phyloP scores from a whole-genome alignment of 2,113 vertebrate genomes.

The cat (Felis catus) region DNA sequence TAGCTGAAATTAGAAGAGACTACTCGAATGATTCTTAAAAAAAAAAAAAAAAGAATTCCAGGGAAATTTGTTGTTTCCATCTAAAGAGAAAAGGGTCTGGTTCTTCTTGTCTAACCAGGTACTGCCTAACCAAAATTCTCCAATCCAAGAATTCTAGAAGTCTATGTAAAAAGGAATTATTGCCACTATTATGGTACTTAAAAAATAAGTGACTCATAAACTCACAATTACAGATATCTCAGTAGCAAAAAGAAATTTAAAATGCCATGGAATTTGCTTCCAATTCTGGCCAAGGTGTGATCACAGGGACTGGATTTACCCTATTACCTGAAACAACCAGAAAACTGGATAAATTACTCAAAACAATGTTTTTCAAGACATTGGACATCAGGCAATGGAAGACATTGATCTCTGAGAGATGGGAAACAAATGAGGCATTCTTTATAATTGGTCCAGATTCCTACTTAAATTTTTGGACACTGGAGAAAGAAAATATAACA shows the following conservation, averaged over 20 bases:
- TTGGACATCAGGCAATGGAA: neutral
- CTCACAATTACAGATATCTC: neutral
- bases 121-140: neutral
- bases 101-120: neutral
- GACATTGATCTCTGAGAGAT: neutral
- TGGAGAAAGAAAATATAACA: neutral
- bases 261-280: neutral
- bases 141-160: neutral
- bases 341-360: constrained; percentile 3
- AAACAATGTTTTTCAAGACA: neutral
- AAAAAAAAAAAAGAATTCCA: neutral
- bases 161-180: neutral
- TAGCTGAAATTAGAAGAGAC: neutral
- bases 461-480: neutral
- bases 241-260: neutral
- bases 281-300: neutral
- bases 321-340: neutral
- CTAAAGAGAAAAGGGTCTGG: neutral
- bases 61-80: neutral
- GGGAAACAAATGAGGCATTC: neutral
- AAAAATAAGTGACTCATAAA: neutral
- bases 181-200: neutral
- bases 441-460: neutral
- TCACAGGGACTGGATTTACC: neutral
- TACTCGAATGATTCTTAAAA: neutral